Evolutionary conservation across 2,113 vertebrate species (phyloP), one percentile per base, ranked within the genome.

Genomic region (Lontra canadensis): DNA sequence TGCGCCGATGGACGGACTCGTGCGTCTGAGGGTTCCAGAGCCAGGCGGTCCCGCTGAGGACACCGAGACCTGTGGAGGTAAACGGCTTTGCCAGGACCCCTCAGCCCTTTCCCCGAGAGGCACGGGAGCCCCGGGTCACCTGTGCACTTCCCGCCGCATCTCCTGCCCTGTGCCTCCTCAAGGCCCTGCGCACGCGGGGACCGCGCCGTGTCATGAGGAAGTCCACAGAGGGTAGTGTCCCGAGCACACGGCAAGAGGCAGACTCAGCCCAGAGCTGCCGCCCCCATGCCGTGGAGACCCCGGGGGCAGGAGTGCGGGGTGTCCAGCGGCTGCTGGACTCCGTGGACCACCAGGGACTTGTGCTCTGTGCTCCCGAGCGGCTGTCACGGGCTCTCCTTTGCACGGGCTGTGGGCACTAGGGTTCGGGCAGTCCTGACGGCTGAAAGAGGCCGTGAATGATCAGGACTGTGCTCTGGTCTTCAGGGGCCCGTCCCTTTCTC

Each of bases 171-270:
- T 14, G 31, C 52, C 14, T 10, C 2, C 29, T 67, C 25, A 4
- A 17, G 17, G 52, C 10, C 0, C 3, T 23, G 21, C 39, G 5
- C 25, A 20, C 39, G 3, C 0, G 74, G 67, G 79, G 57, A 25
- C 47, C n/a, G n/a, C 73, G 88, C 23, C 26, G 7, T 34, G 52
- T 6, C 8, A 10, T 21, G 73, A 44, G 65, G 21, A 63, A 7
- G n/a, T 6, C 11, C 17, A 2, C 1, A 0, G 55, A 4, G 3
- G 0, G 25, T 4, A 8, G 15, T 2, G 17, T 29, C 14, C 25
- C 0, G 7, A 9, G 59, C 42, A 34, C 13, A 0, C 0, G 47
- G 3, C 1, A 4, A 31, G 36, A n/a, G 49, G 31, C 84, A 31
- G 61, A 8, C 42, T 21, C 3, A 36, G n/a, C 4, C 26, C 15